Evolutionary conservation across 2,113 vertebrate genomes (phyloP).

Genomic region (Anguilla rostrata): DNA sequence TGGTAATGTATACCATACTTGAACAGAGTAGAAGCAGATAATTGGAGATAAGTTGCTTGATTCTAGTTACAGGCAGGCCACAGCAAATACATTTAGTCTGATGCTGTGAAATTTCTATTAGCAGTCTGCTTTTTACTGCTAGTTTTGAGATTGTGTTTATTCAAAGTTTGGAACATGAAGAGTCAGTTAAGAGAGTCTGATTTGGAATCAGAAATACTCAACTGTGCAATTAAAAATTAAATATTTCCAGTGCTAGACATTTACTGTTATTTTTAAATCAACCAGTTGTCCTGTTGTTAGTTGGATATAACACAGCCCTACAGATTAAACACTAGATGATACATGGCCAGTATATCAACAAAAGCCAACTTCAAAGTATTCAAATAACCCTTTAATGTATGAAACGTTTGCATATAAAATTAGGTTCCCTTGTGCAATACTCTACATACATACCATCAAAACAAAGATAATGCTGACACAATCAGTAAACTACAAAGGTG

Average conservation of each 20-base stretch:
- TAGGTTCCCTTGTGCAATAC: not conserved
- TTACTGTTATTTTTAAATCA: not conserved
- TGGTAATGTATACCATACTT: not conserved
- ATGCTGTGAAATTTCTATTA: not conserved
- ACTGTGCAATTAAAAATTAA: not conserved
- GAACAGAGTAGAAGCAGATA: not conserved
- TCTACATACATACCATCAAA: not conserved
- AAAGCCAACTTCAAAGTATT: not conserved
- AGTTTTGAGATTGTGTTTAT: not conserved
- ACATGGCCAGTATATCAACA: not conserved
- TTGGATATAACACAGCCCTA: not conserved
- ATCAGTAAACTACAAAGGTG: not conserved
- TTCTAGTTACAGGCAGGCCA: not conserved
- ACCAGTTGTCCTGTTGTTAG: not conserved
- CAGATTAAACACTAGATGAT: not conserved
- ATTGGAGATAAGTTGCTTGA: not conserved
- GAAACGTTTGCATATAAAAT: not conserved
- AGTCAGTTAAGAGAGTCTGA: not conserved
- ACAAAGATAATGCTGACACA: not conserved
- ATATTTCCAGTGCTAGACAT: not conserved
- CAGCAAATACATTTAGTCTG: not conserved
- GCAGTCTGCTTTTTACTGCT: not conserved
- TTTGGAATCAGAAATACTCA: not conserved
- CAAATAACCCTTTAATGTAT: not conserved
- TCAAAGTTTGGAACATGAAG: not conserved